Evolutionary conservation across 2,888 invertebrate genomes (phyloP), one percentile per base, ranked within the genome.

Genomic region (Eristalis pertinax): DNA sequence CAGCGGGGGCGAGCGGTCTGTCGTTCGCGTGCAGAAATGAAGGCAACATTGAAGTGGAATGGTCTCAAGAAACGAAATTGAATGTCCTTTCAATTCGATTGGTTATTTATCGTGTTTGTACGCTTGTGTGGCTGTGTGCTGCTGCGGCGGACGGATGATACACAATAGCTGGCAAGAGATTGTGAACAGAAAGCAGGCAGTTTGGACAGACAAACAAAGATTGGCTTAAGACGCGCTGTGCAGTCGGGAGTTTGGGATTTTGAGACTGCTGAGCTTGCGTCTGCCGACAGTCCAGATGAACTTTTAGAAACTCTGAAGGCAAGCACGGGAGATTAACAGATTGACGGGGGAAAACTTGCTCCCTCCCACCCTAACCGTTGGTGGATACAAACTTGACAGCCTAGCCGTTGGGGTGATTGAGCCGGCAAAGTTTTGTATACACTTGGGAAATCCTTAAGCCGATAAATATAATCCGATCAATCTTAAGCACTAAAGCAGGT

Each of bases 31-130:
- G 19, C 50, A 50, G 50, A 19, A 19, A 19, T 7, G 29, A 63
- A 29, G 19, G 32, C 63, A 63, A 29, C 26, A 29, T n/a, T 10
- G 26, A 63, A 32, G 63, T 58, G 58, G n/a, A 80, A 60, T 10
- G 74, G 65, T 79, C 69, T 70, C 32, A 26, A 85, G 43, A 80
- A 72, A 68, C 68, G 80, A 85, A 84, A 80, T 70, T 80, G 72
- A 80, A 85, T 80, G 84, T 85, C 75, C 43, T 85, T 85, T 68
- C 38, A 79, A 79, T 79, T 80, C 80, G 76, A 85, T 85, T 85
- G 80, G 76, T 70, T 78, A 60, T 60, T 60, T 60, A 60, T 60
- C 26, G 60, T 60, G 60, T 8, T 60, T 24, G 60, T 29, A 26
- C n/a, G n/a, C 60, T 60, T 60, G 60, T 11, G 60, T 15, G 26